These are phyloP conservation scores for Myotis myotis DNA, from an alignment of 2,797 vertebrate species.

Conservation along the genomic window DNA sequence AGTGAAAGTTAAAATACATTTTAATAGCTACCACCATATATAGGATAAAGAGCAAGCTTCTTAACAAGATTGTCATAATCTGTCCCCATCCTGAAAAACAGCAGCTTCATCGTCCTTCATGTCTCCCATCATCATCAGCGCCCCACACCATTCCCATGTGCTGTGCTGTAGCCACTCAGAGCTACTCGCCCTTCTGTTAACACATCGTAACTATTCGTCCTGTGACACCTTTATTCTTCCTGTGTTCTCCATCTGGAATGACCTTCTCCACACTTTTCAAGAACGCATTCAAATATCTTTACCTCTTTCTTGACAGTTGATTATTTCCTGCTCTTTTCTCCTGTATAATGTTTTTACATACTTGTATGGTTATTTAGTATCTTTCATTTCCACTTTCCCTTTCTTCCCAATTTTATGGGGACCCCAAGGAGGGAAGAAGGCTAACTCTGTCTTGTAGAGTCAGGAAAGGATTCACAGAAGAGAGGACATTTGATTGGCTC, in stretches of 20 bases:
- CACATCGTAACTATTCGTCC: fast-evolving
- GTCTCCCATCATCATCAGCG: too few relatives aligned
- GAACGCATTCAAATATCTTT: neutral
- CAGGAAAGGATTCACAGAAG: neutral
- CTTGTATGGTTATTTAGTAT: neutral
- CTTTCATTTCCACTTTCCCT: neutral
- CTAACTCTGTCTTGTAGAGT: neutral
- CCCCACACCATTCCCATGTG: neutral
- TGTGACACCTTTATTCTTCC: neutral
- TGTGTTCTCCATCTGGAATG: neutral
- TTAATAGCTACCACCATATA: neutral
- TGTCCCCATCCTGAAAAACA: neutral
- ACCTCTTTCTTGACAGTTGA: neutral
- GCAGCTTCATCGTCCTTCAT: neutral
- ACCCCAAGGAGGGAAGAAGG: neutral
- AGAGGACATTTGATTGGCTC: neutral
- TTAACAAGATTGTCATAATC: neutral
- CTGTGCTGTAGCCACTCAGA: neutral
- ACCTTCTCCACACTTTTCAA: neutral
- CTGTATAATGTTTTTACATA: neutral
- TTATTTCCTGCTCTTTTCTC: conserved; percentile 19
- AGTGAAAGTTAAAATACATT: neutral
- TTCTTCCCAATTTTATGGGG: neutral
- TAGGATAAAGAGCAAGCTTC: neutral
- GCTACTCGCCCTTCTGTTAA: neutral